Conservation (phyloP, 2,113 vertebrate genomes). For the Hoplias malabaricus region DNA sequence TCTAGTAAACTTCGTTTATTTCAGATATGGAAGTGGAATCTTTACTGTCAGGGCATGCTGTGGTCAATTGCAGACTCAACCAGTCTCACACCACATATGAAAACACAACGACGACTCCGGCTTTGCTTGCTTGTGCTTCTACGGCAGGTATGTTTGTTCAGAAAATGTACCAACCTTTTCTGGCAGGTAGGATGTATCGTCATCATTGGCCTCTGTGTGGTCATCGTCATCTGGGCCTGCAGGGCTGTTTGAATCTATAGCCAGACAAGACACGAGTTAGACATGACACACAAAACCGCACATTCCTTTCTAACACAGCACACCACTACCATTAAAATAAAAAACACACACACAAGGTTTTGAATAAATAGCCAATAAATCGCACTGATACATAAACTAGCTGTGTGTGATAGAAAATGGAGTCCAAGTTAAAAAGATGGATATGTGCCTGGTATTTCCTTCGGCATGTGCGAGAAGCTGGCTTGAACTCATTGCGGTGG, state of each 20-base stretch:
- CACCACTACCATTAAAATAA: no score
- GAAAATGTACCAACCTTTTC: slow-evolving; percentile 64
- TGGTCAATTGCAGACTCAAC: no score
- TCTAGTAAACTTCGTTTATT: no score
- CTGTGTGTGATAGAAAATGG: neutral
- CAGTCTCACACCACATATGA: no score
- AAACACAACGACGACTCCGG: no score
- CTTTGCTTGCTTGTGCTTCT: no score
- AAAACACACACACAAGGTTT: no score
- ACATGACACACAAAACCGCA: slow-evolving; percentile 9
- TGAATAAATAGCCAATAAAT: neutral
- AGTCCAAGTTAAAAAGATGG: neutral
- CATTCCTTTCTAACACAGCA: neutral
- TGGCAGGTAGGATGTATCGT: slow-evolving; percentile 57
- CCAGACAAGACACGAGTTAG: slow-evolving; percentile 16
- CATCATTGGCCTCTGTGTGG: slow-evolving; percentile 65
- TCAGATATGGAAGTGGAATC: no score
- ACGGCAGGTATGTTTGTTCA: neutral
- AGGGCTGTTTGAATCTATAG: slow-evolving; percentile 67
- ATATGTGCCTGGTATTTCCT: slow-evolving; percentile 31
- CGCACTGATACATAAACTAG: neutral
- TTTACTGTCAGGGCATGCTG: no score
- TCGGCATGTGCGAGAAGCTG: slow-evolving; percentile 50
- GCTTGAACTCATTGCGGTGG: slow-evolving; percentile 56
- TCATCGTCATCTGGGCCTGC: slow-evolving; percentile 69